Percentiles rank a stretch among this genome's conserved stretches.
Conservation (phyloP, 2,797 vertebrate genomes). For the Trematomus bernacchii region DNA sequence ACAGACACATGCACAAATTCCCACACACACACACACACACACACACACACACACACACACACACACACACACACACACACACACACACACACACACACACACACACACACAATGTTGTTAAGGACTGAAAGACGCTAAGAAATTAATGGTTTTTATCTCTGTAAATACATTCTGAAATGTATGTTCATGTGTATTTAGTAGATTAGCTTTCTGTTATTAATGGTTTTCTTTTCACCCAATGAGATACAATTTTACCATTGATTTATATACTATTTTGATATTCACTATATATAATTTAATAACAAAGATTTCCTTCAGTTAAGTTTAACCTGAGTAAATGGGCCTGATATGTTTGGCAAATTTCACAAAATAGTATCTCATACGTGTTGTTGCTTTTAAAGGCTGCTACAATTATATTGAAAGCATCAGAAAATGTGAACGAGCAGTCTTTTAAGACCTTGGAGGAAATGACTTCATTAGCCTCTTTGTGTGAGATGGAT, state of each 20-base stretch:
- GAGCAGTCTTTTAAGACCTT: neutral
- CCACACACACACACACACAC: neutral
- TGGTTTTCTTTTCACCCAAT: neutral
- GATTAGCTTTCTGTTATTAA: neutral
- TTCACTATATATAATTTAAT: slow-evolving; percentile 2
- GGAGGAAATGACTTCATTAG: neutral
- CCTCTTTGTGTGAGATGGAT: neutral
- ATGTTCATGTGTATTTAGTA: neutral
- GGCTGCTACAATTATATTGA: neutral
- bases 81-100: no score
- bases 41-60: neutral
- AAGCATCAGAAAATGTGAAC: neutral
- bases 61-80: no score
- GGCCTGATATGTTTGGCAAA: neutral
- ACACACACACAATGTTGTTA: neutral
- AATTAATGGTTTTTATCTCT: no score
- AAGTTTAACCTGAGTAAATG: neutral
- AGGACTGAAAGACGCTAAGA: neutral
- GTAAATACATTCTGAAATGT: neutral
- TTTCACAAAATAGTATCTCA: neutral
- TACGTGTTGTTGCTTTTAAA: neutral
- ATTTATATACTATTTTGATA: neutral
- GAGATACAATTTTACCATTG: neutral
- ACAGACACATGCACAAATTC: neutral
- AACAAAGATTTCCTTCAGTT: neutral